Percentiles rank a stretch among this genome's conserved stretches.
Evolutionary conservation across 2,888 invertebrate genomes (phyloP).

Genomic region (Thymelicus sylvestris): DNA sequence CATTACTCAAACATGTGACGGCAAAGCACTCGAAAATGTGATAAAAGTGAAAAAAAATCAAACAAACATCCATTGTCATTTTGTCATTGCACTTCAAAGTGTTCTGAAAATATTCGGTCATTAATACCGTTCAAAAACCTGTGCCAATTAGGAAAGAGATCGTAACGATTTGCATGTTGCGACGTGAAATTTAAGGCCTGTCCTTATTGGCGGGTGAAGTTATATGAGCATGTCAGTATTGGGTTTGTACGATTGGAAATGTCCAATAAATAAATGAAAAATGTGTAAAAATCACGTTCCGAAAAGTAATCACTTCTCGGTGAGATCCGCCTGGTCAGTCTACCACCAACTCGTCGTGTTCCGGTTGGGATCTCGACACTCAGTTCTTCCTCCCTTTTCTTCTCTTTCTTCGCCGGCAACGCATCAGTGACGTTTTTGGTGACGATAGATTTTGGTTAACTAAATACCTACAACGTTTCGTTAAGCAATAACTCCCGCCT

Average conservation of each 20-base stretch:
- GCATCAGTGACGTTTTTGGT: too few species aligned
- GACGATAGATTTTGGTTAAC: too few species aligned
- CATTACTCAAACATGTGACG: constrained; percentile 26
- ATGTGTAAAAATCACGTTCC: too few species aligned
- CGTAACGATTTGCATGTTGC: constrained; percentile 41
- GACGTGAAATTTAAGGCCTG: constrained; percentile 13
- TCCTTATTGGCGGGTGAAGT: background rate
- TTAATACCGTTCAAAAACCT: constrained; percentile 48
- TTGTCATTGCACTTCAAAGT: constrained; percentile 36
- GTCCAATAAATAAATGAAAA: too few species aligned
- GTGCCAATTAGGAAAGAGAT: constrained; percentile 48
- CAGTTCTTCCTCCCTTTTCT: too few species aligned
- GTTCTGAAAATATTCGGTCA: constrained; percentile 43
- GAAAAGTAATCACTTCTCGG: too few species aligned
- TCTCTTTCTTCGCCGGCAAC: too few species aligned
- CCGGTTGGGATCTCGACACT: too few species aligned
- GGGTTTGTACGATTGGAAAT: too few species aligned
- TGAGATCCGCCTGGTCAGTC: too few species aligned
- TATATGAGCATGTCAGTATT: background rate
- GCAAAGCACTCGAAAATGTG: constrained; percentile 16
- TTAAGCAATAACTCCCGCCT: background rate
- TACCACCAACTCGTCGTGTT: too few species aligned
- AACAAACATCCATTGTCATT: constrained; percentile 33
- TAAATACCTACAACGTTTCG: too few species aligned
- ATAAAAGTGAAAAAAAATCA: constrained; percentile 21